phyloP scores from a whole-genome alignment of 2,888 invertebrate species.

The Sussaba pulchella region DNA sequence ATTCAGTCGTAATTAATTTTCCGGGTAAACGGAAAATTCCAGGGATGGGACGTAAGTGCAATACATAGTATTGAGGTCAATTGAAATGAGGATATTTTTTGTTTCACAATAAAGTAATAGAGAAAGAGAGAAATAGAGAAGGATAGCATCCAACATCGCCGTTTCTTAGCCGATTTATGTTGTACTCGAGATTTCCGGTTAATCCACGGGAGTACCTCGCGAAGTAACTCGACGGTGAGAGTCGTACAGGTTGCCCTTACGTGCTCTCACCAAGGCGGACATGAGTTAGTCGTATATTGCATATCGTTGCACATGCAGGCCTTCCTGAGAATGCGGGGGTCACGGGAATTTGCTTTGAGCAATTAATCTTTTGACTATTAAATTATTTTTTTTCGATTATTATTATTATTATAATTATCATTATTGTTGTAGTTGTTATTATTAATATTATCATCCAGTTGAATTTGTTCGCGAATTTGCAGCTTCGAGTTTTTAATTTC shows the following conservation, averaged over 20 bases:
- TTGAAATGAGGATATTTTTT: too few species aligned
- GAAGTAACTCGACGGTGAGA: slow-evolving; percentile 57
- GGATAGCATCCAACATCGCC: not conserved
- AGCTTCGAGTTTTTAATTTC: too few species aligned
- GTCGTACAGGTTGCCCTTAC: slow-evolving; percentile 57
- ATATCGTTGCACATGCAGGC: slow-evolving; percentile 46
- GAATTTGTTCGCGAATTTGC: too few species aligned
- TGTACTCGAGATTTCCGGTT: slow-evolving; percentile 64
- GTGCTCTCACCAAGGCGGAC: slow-evolving; percentile 8
- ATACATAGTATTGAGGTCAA: too few species aligned
- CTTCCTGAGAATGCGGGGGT: slow-evolving; percentile 71
- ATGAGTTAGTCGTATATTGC: slow-evolving; percentile 7
- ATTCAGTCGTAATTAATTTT: too few species aligned
- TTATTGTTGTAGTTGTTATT: too few species aligned
- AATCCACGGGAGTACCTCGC: slow-evolving; percentile 38
- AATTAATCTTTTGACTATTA: not conserved
- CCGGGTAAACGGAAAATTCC: too few species aligned
- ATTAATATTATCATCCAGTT: too few species aligned
- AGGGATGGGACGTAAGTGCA: too few species aligned
- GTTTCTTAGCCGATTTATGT: not conserved
- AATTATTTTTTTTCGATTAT: too few species aligned
- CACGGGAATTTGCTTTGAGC: slow-evolving; percentile 67
- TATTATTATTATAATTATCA: too few species aligned
- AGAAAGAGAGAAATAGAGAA: not conserved
- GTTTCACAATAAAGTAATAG: too few species aligned